Conservation (phyloP, 2,113 vertebrate genomes). For the Gobio gobio region DNA sequence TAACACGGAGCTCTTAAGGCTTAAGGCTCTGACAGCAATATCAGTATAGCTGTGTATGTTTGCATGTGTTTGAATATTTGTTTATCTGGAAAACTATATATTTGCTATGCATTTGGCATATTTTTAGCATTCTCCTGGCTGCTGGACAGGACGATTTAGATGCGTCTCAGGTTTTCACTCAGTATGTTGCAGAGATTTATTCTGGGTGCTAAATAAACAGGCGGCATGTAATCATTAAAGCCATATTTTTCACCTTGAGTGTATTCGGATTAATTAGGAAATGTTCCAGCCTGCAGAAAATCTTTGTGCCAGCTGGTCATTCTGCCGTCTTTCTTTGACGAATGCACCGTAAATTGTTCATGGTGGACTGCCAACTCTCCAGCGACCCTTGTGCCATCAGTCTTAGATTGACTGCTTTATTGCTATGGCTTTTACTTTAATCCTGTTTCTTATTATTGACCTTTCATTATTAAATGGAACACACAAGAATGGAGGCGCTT, state of each 20-base stretch:
- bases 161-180: neutral
- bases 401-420: constrained; percentile 46
- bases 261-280: constrained; percentile 52
- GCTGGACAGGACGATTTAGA: neutral
- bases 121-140: neutral
- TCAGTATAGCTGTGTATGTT: neutral
- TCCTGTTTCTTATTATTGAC: constrained; percentile 44
- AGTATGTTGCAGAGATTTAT: constrained; percentile 39
- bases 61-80: neutral
- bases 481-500: neutral
- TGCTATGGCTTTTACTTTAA: constrained; percentile 52
- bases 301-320: constrained; percentile 46
- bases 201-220: constrained; percentile 45
- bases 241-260: constrained; percentile 56
- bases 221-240: constrained; percentile 44
- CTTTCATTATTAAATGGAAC: constrained; percentile 52
- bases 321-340: constrained; percentile 34
- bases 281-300: constrained; percentile 29
- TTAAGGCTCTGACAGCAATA: neutral
- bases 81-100: neutral
- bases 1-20: neutral
- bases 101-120: neutral
- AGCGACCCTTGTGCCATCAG: constrained; percentile 47
- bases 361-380: constrained; percentile 25
- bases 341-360: constrained; percentile 53